Percentiles rank a stretch among this genome's conserved stretches.
Conservation (phyloP, 2,113 vertebrate genomes). For the Hyla sarda region DNA sequence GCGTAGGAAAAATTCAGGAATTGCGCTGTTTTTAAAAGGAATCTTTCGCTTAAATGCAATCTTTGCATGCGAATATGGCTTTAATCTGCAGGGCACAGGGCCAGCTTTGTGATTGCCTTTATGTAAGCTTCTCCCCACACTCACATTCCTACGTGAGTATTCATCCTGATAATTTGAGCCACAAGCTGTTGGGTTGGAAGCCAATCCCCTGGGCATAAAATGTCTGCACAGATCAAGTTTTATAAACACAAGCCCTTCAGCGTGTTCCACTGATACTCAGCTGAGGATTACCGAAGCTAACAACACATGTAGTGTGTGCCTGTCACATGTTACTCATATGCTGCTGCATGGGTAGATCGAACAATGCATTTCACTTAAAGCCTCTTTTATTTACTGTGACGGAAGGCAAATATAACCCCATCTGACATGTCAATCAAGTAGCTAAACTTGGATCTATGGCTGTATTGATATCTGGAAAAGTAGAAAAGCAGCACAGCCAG, state of each 20-base stretch:
- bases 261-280: conserved; percentile 34
- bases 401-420: background rate
- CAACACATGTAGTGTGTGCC: conserved; percentile 5
- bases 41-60: background rate
- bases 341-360: background rate
- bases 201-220: conserved; percentile 49
- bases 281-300: conserved; percentile 14
- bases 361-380: background rate
- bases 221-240: conserved; percentile 52
- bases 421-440: background rate
- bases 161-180: conserved; percentile 56
- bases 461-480: too few relatives aligned
- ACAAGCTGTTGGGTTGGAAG: conserved; percentile 52
- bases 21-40: background rate
- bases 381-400: background rate
- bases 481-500: too few relatives aligned
- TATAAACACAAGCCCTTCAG: conserved; percentile 49
- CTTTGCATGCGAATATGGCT: conserved; percentile 11
- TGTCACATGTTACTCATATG: conserved; percentile 42
- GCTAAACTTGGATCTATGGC: background rate
- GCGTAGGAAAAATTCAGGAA: background rate
- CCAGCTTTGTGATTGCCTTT: conserved; percentile 44
- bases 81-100: conserved; percentile 18
- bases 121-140: conserved; percentile 53
- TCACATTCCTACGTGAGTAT: conserved; percentile 49